Base-by-base conservation (phyloP, 2,113 vertebrate genomes). In the Prunella fulvescens region DNA sequence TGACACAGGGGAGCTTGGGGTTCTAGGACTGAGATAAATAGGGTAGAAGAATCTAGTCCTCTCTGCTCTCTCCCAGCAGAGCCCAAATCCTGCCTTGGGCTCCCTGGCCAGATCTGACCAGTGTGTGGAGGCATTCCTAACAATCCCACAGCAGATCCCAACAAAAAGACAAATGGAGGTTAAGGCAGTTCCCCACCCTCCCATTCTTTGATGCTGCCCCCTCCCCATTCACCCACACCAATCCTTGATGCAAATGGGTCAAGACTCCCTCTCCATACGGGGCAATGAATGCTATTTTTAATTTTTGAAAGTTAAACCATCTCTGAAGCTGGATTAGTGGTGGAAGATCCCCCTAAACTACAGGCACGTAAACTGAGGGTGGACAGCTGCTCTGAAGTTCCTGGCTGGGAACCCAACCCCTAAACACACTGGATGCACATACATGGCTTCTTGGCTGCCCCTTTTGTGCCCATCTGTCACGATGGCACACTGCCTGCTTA, bases 321-420 rank as follows among this genome's bases (percentile, higher is more conserved):
- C 96, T 96, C 97, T 96, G 97, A 97, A 94, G 96, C 90, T 94
- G 97, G 97, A 97, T 97, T 97, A 97, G 96, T 91, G 79, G 35
- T 90, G 93, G 95, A 88, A 97, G 97, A 96, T 97, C 94, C 87
- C 84, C 94, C 95, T 97, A 96, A 97, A 97, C 94, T 97, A 91
- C 93, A 97, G 93, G 96, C 95, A 97, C 45, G 88, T 97, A 92
- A 97, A 97, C 84, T 74, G 92, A 97, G 95, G 97, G 90, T 94
- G 85, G 97, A 94, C 97, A 97, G 97, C 97, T 97, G 96, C 92
- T 93, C 78, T 42, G 69, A 92, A 89, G 93, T 97, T 97, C 95
- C 96, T 96, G 95, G 80, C 95, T 91, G 44, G 94, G 93, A 97
- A 97, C 96, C 95, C 88, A 95, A 86, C 87, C 90, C 92, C 87